Conservation (phyloP, 2,113 vertebrate genomes). For the Platysternon megacephalum region DNA sequence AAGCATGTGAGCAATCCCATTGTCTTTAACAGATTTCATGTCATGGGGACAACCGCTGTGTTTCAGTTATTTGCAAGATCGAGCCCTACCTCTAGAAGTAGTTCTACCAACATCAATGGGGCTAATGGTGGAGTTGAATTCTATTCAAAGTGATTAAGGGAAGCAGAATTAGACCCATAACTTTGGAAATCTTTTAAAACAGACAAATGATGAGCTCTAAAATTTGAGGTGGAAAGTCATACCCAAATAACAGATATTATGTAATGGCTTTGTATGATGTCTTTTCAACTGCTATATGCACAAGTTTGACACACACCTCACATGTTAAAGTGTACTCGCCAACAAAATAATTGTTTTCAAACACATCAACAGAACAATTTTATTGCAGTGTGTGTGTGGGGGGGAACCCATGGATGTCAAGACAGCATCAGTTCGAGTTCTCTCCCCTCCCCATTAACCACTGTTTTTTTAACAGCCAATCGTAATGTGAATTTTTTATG, state of each 20-base stretch:
- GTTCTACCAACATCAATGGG: neutral
- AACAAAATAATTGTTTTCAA: neutral
- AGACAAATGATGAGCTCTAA: neutral
- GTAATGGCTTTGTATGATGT: neutral
- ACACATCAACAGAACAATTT: neutral
- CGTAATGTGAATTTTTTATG: neutral
- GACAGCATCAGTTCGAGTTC: constrained; percentile 28
- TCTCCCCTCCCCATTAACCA: neutral
- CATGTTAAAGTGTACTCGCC: constrained; percentile 20
- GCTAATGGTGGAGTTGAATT: neutral
- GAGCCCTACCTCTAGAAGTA: neutral
- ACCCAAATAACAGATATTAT: neutral
- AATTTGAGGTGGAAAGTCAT: neutral
- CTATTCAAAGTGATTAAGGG: neutral
- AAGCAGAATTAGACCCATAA: neutral
- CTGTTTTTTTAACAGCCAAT: neutral
- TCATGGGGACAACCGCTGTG: neutral
- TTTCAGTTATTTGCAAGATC: neutral
- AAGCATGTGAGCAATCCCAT: neutral
- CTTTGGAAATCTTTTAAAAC: neutral
- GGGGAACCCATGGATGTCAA: neutral
- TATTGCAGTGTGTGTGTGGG: neutral
- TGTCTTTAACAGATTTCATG: neutral
- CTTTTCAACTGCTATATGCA: neutral
- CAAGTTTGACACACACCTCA: constrained; percentile 45